phyloP scores from a whole-genome alignment of 1,140 invertebrate species.

The Diorhabda sublineata region DNA sequence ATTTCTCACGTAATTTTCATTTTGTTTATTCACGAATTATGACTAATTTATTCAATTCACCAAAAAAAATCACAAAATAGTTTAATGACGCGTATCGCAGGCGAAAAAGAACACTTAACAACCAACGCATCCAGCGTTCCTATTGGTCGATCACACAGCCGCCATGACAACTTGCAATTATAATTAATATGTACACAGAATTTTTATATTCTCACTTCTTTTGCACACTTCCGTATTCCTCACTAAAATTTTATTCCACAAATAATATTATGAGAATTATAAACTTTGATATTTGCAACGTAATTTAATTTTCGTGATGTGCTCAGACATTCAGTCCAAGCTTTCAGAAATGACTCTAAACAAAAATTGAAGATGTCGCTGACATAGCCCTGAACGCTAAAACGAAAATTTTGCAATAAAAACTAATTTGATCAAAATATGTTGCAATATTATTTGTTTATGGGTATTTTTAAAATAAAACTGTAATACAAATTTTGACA shows the following conservation, averaged over 20 bases:
- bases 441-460: conserved; percentile 11
- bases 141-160: conserved; percentile 57
- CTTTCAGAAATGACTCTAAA: conserved; percentile 21
- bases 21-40: conserved; percentile 4
- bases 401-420: conserved; percentile 15
- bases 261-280: conserved; percentile 19
- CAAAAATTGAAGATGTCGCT: conserved; percentile 34
- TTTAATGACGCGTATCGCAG: conserved; percentile 58
- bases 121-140: conserved; percentile 54
- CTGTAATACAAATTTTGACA: not conserved
- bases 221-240: conserved; percentile 20
- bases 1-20: conserved; percentile 3
- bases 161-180: conserved; percentile 57
- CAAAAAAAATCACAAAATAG: conserved; percentile 52
- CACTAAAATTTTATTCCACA: conserved; percentile 5
- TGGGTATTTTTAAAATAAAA: conserved; percentile 14
- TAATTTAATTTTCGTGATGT: conserved; percentile 33
- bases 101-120: conserved; percentile 49
- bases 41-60: conserved; percentile 31
- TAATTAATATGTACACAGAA: conserved; percentile 9
- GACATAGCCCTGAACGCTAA: conserved; percentile 17
- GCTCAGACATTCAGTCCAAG: conserved; percentile 27
- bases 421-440: conserved; percentile 10
- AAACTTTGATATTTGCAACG: conserved; percentile 18
- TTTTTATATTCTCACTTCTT: not conserved